Evolutionary conservation across 2,797 vertebrate species (phyloP).

Genomic region (Hoplostethus atlanticus): DNA sequence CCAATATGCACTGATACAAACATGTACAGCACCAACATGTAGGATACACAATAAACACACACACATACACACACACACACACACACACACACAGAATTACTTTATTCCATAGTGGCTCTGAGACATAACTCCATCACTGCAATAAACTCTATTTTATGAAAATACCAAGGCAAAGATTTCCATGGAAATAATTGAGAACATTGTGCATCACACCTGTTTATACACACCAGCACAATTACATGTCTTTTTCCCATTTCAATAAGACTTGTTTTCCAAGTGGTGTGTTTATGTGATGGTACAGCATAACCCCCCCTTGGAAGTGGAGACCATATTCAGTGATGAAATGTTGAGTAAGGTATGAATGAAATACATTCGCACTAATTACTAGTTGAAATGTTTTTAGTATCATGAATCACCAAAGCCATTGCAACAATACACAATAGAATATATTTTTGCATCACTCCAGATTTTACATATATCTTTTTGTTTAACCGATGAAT

Average conservation of each 20-base stretch:
- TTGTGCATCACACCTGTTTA: constrained; percentile 4
- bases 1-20: constrained; percentile 52
- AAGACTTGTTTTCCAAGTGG: not conserved
- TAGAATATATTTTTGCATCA: constrained; percentile 9
- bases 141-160: constrained; percentile 14
- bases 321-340: not conserved
- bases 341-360: not conserved
- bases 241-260: no score
- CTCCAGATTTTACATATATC: not conserved
- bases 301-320: not conserved
- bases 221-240: constrained; percentile 2
- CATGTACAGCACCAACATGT: not conserved
- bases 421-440: not conserved
- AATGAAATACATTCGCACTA: not conserved
- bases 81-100: constrained; percentile 1
- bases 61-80: constrained; percentile 13
- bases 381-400: constrained; percentile 1
- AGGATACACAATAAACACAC: not conserved
- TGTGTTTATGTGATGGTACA: constrained; percentile 1
- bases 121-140: constrained; percentile 6
- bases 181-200: not conserved
- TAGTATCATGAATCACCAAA: not conserved
- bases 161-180: not conserved
- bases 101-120: constrained; percentile 29
- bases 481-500: not conserved